phyloP scores from a whole-genome alignment of 2,797 vertebrate genomes.

The Enteromius afrohamiltoni region DNA sequence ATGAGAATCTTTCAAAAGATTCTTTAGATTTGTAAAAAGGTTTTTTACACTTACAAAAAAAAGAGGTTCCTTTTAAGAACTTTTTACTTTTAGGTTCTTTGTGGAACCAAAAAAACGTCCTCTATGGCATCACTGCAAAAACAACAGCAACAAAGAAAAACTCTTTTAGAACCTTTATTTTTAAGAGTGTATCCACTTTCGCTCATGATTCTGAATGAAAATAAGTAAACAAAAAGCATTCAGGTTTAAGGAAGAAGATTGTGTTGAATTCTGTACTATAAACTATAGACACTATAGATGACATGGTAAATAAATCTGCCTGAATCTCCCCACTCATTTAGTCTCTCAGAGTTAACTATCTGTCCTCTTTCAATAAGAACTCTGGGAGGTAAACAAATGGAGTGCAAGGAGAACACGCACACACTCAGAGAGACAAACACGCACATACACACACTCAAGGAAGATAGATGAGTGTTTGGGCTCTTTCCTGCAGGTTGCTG shows the following conservation, averaged over 20 bases:
- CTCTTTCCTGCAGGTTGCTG: constrained; percentile 69
- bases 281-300: not conserved
- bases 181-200: not conserved
- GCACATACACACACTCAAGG: constrained; percentile 56
- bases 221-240: not conserved
- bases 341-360: constrained; percentile 43
- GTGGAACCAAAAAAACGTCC: not conserved
- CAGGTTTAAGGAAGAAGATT: not conserved
- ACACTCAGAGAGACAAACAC: not conserved
- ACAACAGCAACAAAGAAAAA: not conserved
- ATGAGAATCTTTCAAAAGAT: not conserved
- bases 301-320: constrained; percentile 39
- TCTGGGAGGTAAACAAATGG: constrained; percentile 62
- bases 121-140: not conserved
- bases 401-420: constrained; percentile 57
- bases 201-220: not conserved
- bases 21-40: not conserved
- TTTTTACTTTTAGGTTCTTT: not conserved
- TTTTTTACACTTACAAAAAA: not conserved
- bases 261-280: constrained; percentile 4
- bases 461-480: constrained; percentile 72
- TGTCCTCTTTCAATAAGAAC: constrained; percentile 38
- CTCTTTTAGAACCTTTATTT: not conserved
- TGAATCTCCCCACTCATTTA: constrained; percentile 32
- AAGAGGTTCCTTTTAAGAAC: not conserved